These are phyloP conservation scores for Ceratosolen solmsi DNA, from an alignment of 1,140 invertebrate genomes.

Conservation along the genomic window DNA sequence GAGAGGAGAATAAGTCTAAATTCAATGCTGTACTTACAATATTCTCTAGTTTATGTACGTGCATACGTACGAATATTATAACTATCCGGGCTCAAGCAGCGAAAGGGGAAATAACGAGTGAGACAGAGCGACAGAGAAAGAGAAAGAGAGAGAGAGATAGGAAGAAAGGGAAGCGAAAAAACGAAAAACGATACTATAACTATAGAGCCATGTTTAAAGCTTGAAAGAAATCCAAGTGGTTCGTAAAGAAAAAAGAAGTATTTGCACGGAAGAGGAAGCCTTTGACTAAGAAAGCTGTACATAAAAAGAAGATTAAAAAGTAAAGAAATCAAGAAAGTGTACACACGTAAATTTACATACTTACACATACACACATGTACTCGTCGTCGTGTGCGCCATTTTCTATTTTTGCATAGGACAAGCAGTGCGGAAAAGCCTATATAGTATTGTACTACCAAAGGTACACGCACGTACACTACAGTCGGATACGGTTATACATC, in stretches of 20 bases:
- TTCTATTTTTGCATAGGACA: conserved; percentile 73
- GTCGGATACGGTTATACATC: background rate
- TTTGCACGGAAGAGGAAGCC: background rate
- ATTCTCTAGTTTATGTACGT: background rate
- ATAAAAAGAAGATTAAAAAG: background rate
- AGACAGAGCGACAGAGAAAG: background rate
- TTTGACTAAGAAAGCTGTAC: background rate
- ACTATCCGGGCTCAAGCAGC: background rate
- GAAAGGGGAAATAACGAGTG: background rate
- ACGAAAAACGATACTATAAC: conserved; percentile 16
- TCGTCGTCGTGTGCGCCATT: conserved; percentile 62
- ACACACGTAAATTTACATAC: background rate
- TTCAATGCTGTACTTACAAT: background rate
- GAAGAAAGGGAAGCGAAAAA: background rate
- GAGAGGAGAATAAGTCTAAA: background rate
- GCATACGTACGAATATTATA: background rate
- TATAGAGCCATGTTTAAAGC: conserved; percentile 1
- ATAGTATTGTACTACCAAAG: conserved; percentile 52
- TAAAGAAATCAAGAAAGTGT: background rate
- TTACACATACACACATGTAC: background rate
- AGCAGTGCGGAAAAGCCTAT: conserved; percentile 6
- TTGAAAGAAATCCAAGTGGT: background rate
- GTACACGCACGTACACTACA: conserved; percentile 59
- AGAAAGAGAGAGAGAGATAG: background rate
- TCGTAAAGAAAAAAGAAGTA: background rate